phyloP scores from a whole-genome alignment of 2,113 vertebrate genomes.

The Ardeotis arabs region DNA sequence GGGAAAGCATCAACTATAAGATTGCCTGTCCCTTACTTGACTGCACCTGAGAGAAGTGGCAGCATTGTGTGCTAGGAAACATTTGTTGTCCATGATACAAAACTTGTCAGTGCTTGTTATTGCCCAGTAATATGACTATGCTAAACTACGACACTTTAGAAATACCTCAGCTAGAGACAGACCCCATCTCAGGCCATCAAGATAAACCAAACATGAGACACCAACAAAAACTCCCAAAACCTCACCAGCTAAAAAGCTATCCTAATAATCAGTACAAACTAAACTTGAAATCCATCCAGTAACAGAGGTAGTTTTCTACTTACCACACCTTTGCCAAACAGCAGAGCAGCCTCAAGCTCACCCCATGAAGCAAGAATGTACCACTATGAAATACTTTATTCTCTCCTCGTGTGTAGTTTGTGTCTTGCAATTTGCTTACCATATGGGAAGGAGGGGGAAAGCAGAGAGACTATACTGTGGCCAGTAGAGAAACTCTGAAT shows the following conservation, averaged over 20 bases:
- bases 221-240: background rate
- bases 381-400: background rate
- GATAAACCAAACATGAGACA: background rate
- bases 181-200: background rate
- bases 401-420: accelerated
- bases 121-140: background rate
- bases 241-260: background rate
- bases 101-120: background rate
- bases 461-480: background rate
- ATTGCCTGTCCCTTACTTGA: background rate
- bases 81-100: background rate
- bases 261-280: background rate
- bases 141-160: background rate
- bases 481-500: accelerated
- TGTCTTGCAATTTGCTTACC: background rate
- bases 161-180: background rate
- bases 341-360: background rate
- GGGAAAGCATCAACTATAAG: background rate
- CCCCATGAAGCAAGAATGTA: background rate
- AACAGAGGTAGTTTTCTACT: background rate
- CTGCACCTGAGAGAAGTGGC: background rate
- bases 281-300: background rate
- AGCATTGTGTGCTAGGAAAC: background rate
- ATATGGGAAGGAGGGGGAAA: background rate
- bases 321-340: background rate